These are phyloP conservation scores for Tupiocoris notatus DNA, from an alignment of 2,888 invertebrate genomes.

Conservation along the genomic window DNA sequence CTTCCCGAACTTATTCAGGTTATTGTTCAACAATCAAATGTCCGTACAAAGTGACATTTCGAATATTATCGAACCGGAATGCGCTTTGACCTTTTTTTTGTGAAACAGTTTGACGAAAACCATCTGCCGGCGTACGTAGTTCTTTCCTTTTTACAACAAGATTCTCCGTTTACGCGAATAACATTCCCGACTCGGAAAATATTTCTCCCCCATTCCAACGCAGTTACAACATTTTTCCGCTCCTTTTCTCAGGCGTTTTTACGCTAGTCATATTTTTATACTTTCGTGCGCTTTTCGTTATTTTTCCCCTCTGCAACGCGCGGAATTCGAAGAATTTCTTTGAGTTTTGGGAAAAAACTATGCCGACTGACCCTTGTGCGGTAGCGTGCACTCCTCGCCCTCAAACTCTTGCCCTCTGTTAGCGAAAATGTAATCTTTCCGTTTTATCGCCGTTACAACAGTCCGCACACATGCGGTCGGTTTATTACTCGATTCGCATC, in stretches of 20 bases:
- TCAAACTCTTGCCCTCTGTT: not conserved
- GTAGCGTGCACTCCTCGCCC: too few relatives aligned
- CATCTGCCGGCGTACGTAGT: too few relatives aligned
- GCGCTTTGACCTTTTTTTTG: too few relatives aligned
- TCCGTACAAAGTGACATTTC: too few relatives aligned
- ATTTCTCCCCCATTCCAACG: not conserved
- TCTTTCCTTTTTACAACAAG: too few relatives aligned
- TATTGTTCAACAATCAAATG: too few relatives aligned
- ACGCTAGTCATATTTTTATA: not conserved
- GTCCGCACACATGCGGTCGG: constrained; percentile 13
- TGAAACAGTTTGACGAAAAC: too few relatives aligned
- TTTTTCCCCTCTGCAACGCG: not conserved
- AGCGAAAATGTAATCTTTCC: constrained; percentile 10
- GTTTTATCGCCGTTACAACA: constrained; percentile 22
- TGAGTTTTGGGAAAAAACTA: not conserved
- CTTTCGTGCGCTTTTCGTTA: not conserved
- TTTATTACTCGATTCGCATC: not conserved
- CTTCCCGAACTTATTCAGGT: too few relatives aligned
- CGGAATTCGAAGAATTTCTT: not conserved
- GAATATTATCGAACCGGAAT: too few relatives aligned
- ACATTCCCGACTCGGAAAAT: not conserved
- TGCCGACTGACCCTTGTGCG: not conserved
- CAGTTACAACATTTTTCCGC: not conserved
- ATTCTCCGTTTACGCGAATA: not conserved
- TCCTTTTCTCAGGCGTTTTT: not conserved